These are phyloP conservation scores for Drosophila gunungcola DNA, from an alignment of 1,140 invertebrate species.

Conservation along the genomic window DNA sequence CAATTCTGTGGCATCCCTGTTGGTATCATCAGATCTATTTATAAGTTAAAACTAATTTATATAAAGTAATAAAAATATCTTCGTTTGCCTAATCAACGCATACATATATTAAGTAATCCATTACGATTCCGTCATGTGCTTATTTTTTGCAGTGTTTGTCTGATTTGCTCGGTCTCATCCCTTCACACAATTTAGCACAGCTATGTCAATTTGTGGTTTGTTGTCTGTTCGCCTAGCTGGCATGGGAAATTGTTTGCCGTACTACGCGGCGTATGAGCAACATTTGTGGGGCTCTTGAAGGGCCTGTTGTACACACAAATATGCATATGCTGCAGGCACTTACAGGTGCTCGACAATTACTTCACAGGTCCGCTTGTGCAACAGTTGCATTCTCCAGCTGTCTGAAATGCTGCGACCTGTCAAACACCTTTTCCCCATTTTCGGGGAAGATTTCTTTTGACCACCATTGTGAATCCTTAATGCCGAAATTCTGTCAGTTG, in stretches of 20 bases:
- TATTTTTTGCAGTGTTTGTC: slow-evolving; percentile 1
- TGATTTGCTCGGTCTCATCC: not conserved
- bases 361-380: slow-evolving; percentile 18
- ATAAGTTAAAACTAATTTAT: no score
- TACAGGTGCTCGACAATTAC: slow-evolving; percentile 30
- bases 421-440: slow-evolving; percentile 7
- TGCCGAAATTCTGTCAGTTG: slow-evolving; percentile 5
- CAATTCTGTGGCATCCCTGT: no score
- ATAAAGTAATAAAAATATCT: no score
- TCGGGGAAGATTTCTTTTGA: not conserved
- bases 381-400: slow-evolving; percentile 29
- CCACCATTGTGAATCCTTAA: slow-evolving; percentile 26
- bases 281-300: slow-evolving; percentile 25
- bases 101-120: no score
- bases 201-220: slow-evolving; percentile 44
- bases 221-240: slow-evolving; percentile 25
- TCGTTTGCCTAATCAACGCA: no score
- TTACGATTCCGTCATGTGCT: not conserved
- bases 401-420: slow-evolving; percentile 24
- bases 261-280: slow-evolving; percentile 42
- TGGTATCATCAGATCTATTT: no score
- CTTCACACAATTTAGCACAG: slow-evolving; percentile 14
- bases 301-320: slow-evolving; percentile 30
- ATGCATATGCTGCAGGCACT: slow-evolving; percentile 36
- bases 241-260: slow-evolving; percentile 22